These are phyloP conservation scores for Stegastes partitus DNA, from an alignment of 2,113 vertebrate species.

Conservation along the genomic window DNA sequence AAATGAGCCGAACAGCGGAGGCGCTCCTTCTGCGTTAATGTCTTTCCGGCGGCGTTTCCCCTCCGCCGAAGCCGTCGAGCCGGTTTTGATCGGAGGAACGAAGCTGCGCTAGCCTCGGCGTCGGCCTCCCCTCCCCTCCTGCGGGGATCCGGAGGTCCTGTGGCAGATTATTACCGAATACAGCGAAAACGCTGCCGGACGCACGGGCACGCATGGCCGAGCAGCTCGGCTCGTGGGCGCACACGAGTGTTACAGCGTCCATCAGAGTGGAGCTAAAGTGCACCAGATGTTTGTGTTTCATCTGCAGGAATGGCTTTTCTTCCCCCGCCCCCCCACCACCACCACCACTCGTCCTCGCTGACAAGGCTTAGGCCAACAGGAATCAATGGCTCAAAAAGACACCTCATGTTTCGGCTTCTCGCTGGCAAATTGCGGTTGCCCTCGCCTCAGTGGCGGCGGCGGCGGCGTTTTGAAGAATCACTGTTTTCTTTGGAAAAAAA, in stretches of 20 bases:
- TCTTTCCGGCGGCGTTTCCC: conserved; percentile 56
- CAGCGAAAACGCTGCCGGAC: conserved; percentile 23
- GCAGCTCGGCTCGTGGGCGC: conserved; percentile 47
- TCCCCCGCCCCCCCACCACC: not conserved
- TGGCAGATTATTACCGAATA: conserved; percentile 49
- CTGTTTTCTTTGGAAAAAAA: conserved; percentile 52
- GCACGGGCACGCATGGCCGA: conserved; percentile 44
- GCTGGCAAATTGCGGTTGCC: conserved; percentile 55
- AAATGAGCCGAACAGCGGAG: conserved; percentile 72
- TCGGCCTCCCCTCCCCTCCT: conserved; percentile 14
- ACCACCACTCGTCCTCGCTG: no score
- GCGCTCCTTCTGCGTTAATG: conserved; percentile 67
- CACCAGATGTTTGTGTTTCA: conserved; percentile 74
- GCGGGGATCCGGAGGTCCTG: conserved; percentile 31
- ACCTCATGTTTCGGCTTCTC: conserved; percentile 52
- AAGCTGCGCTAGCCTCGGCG: conserved; percentile 38
- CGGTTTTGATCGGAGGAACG: conserved; percentile 59
- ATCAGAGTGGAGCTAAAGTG: conserved; percentile 54
- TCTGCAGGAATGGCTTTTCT: conserved; percentile 30
- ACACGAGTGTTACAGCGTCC: conserved; percentile 59
- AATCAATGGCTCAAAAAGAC: conserved; percentile 63
- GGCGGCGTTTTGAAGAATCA: conserved; percentile 34
- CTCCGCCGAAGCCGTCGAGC: conserved; percentile 56
- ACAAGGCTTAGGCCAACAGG: conserved; percentile 48
- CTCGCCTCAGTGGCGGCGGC: not conserved